These are phyloP conservation scores for Halisarca cf. caerulea DNA, from an alignment of 37 sponge, comb jelly and placozoan genomes.

Conservation along the genomic window DNA sequence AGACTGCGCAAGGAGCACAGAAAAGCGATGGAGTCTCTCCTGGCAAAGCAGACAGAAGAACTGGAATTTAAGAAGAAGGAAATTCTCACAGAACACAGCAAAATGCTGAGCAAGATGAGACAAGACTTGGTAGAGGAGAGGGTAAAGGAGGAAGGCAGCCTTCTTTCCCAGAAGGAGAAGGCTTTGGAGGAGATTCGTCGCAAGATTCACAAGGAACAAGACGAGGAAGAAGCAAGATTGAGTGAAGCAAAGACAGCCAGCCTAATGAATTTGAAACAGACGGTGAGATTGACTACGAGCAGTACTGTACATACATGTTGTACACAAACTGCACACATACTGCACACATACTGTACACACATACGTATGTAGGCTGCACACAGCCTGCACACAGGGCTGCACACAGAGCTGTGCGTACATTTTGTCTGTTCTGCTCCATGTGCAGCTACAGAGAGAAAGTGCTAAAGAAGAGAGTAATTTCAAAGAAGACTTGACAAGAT, in stretches of 20 bases:
- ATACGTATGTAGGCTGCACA: too few species aligned
- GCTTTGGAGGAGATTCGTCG: neutral
- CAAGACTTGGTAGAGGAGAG: neutral
- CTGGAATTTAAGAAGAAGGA: neutral
- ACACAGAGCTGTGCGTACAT: too few species aligned
- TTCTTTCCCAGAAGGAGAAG: conserved; percentile 20
- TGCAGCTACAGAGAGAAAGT: conserved; percentile 9
- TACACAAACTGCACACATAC: neutral
- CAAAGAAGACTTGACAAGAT: neutral
- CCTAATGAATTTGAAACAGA: conserved; percentile 44
- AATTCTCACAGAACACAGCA: neutral
- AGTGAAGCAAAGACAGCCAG: conserved; percentile 53
- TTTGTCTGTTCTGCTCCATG: too few species aligned
- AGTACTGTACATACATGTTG: neutral
- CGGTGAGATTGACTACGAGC: too few species aligned
- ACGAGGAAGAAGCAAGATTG: conserved; percentile 67
- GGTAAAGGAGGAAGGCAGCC: conserved; percentile 35
- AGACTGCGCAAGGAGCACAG: neutral
- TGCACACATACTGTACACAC: too few species aligned
- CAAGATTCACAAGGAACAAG: conserved; percentile 57
- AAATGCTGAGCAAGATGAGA: neutral
- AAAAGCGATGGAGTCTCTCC: neutral
- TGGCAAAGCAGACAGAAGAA: neutral
- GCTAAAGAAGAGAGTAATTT: neutral
- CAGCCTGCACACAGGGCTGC: too few species aligned